Conservation (phyloP, 1,140 invertebrate species). For the Cherax destructor region DNA sequence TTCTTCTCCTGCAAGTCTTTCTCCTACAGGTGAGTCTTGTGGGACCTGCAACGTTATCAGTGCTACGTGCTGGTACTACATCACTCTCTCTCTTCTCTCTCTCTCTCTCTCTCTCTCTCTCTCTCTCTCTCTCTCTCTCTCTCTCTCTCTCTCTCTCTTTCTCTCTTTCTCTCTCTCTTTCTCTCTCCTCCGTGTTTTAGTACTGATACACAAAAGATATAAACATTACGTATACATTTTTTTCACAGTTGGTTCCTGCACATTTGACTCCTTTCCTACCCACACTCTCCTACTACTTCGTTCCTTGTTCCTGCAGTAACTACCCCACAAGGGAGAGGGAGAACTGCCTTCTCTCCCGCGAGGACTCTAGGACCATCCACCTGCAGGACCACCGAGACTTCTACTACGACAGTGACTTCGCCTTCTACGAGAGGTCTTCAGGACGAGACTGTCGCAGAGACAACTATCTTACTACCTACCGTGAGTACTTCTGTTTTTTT, state of each 20-base stretch:
- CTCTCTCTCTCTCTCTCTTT: no score
- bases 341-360: conserved; percentile 47
- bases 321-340: conserved; percentile 22
- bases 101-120: neutral
- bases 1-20: conserved; percentile 4
- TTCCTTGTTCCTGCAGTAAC: neutral
- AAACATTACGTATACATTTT: no score
- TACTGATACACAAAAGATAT: no score
- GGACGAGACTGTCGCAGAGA: conserved; percentile 18
- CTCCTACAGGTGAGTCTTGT: conserved; percentile 11
- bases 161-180: no score
- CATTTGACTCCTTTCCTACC: no score
- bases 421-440: conserved; percentile 20
- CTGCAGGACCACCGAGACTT: conserved; percentile 15
- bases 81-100: neutral
- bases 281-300: neutral
- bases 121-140: no score
- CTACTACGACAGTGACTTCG: conserved; percentile 29
- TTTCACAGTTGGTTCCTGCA: no score
- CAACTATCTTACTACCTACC: neutral
- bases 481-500: neutral
- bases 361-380: conserved; percentile 1
- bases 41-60: neutral
- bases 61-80: neutral
- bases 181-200: no score